Base-by-base conservation (phyloP, 2,113 vertebrate genomes). In the Boleophthalmus pectinirostris region DNA sequence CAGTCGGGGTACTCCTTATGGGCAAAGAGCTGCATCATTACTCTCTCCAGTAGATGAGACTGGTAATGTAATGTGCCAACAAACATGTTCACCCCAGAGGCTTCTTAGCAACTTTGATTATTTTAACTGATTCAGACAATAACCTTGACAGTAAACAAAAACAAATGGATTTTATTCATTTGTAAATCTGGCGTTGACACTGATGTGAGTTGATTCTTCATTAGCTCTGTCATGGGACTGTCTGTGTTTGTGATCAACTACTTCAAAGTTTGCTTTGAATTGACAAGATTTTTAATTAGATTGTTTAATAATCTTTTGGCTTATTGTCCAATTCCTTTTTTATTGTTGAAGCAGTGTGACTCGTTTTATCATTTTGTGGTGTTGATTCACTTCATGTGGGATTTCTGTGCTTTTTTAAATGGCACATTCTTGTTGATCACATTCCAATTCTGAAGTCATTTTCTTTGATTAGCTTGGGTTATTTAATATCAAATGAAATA, bases 1-100 rank as follows among this genome's bases (percentile, higher is more conserved):
- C 45, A 20, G 11, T 35, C 69, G 53, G 38, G 72, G 38, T 69
- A 71, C 46, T 74, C 61, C 70, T 74, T 21, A 18, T 66, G 61
- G 54, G 63, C 23, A 58, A 56, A 70, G 38, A 72, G 38, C 57
- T 43, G 3, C 21, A 23, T 72, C n/a, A 78, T 75, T 35, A 49
- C 54, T 82, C 78, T 60, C 53, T 65, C 20, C 58, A 38, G 18
- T 66, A 72, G 77, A 65, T 1, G 5, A 43, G 38, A 21, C 7
- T 49, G 21, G 29, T 60, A 54, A 63, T 67, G 57, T 0, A 21
- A 8, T 20, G 12, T 8, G 18, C 20, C 43, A 51, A 5, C n/a
- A 43, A 56, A 82, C 25, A 15, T 6, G 35, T 25, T 51, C 35
- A 38, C 5, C 16, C n/a, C 18, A 1, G 23, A 33, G n/a, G 47